Evolutionary conservation across 2,113 vertebrate species (phyloP), one percentile per base, ranked within the genome.

Genomic region (Aix galericulata): DNA sequence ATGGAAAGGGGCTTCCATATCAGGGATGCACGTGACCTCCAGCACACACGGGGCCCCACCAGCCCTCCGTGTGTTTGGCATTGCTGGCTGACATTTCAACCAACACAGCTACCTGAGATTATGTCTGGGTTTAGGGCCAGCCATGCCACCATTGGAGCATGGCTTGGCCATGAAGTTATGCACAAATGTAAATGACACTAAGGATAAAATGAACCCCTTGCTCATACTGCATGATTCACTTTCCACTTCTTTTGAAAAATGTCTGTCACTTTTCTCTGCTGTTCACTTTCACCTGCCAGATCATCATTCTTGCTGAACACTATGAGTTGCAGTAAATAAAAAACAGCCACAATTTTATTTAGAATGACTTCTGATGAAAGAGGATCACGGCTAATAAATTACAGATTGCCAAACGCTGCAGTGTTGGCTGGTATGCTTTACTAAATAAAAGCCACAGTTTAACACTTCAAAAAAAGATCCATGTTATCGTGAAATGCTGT

Each of bases 291-390:
- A 88, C 91, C 88, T 91, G 73, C 72, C 85, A 93, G 72, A 29
- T 76, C 67, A 55, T 68, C 31, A 63, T 59, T 92, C 50, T 79
- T 72, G 36, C 68, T 2, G 64, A 90, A 46, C 2, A 2, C 55
- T 62, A 20, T 21, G 40, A 94, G 87, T 36, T 52, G 46, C 67
- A 77, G 56, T 85, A 83, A 93, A 96, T 95, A 88, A 89, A 96
- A 96, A 82, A 1, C 91, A 96, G 89, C 44, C 60, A 8, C 4
- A 13, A 21, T 67, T 82, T 93, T 82, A 89, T 92, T 93, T 67
- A 67, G 71, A 80, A 59, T 20, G 13, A 69, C 66, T 91, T 80
- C 64, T 91, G 63, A 71, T 82, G 89, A 74, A 89, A 92, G 84
- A 85, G 31, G 81, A 76, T 68, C 82, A 32, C 0, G 22, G 68